Evolutionary conservation across 2,888 invertebrate species (phyloP), one percentile per base, ranked within the genome.

Genomic region (Chalcosyrphus nemorum): DNA sequence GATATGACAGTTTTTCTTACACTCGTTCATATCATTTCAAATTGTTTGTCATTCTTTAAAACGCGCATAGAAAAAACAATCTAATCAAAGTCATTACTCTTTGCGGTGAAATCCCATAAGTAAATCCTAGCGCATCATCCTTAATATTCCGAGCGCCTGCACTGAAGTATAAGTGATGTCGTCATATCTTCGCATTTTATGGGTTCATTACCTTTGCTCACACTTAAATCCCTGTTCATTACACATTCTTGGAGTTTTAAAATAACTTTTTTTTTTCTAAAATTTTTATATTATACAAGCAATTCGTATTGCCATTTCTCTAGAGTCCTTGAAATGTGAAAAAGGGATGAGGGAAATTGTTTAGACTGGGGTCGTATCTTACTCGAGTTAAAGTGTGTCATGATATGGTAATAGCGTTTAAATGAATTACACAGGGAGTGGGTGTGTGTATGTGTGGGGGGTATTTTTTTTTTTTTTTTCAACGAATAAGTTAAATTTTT

Each of bases 381-480:
- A 13, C 59, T 27, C 38, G 17, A 59, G 71, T 41, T 56, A 56
- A 77, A 72, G 66, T 77, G 66, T 72, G 71, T 63, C 77, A 47
- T 72, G 71, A 68, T 82, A 77, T 72, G 77, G 72, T 72, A 72
- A 77, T 72, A 66, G 61, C 72, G 52, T 76, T 82, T 82, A 72
- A 77, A 82, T 65, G 81, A 77, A 82, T 82, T 71, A 61, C 59
- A 63, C 19, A 17, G 21, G 15, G 21, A 29, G 13, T 41, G 7
- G 29, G 52, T 27, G n/a, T 57, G 43, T 72, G 43, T 32, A 24
- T 72, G 57, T 72, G 72, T 38, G 52, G 27, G 9, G 7, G 29
- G 50, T n/a, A 65, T 29, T 11, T 5, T 47, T 29, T 45, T 61
- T 29, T 41, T 21, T 4, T 56, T 27, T 50, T 19, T 17, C 54